phyloP scores from a whole-genome alignment of 2,888 invertebrate genomes.

The Galeruca laticollis region DNA sequence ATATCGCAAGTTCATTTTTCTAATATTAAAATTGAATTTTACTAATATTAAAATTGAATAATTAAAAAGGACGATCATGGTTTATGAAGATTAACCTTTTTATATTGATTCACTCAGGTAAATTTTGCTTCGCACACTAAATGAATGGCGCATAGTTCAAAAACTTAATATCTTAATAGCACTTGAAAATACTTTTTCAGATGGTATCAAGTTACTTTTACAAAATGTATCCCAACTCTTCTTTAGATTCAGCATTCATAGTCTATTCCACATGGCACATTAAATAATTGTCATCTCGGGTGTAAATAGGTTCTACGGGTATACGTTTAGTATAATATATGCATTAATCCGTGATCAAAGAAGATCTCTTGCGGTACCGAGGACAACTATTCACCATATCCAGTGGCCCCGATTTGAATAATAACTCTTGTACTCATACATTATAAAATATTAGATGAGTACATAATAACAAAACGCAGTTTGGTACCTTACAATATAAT shows the following conservation, averaged over 20 bases:
- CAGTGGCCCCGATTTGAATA: slow-evolving; percentile 42
- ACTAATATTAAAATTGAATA: too few relatives aligned
- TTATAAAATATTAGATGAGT: slow-evolving; percentile 25
- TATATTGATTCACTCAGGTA: too few relatives aligned
- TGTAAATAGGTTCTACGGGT: slow-evolving; percentile 47
- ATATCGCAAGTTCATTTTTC: too few relatives aligned
- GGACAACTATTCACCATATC: slow-evolving; percentile 24
- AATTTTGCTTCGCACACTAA: too few relatives aligned
- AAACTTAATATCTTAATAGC: too few relatives aligned
- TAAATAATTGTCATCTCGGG: slow-evolving; percentile 50
- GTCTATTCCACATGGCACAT: slow-evolving; percentile 40
- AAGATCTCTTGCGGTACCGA: slow-evolving; percentile 31
- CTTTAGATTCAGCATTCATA: slow-evolving; percentile 18
- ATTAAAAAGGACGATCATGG: too few relatives aligned
- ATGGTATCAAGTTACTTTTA: not conserved
- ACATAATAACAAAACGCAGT: not conserved
- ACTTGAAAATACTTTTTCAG: not conserved
- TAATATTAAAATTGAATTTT: too few relatives aligned
- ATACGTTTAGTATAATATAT: slow-evolving; percentile 43
- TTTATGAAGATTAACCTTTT: too few relatives aligned
- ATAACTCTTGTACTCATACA: slow-evolving; percentile 39
- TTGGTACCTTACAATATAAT: slow-evolving; percentile 14
- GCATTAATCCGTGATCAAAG: slow-evolving; percentile 45
- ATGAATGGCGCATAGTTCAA: too few relatives aligned
- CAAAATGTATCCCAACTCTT: not conserved